Base-by-base conservation (phyloP, 2,888 invertebrate genomes). In the Leucoptera coffeella region DNA sequence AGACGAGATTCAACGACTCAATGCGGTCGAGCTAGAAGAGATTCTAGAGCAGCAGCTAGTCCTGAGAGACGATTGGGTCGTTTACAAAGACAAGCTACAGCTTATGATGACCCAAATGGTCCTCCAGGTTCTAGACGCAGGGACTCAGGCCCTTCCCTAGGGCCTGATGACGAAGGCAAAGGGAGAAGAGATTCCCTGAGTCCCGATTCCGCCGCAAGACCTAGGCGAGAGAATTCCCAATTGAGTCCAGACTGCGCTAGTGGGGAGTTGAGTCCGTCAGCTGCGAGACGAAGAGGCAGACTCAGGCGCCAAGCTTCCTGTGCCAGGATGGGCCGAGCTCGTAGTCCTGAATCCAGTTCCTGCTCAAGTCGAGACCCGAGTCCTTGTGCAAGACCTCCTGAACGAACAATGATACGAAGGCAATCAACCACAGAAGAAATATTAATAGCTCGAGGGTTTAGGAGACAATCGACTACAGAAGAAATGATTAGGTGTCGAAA, bases 341-440 rank as follows among this genome's bases (percentile, higher is more conserved):
- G 81, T 22, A 83, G 82, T 15, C 82, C 82, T 0, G 82, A 82
- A 37, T 81, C 81, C 1, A 82, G 80, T 38, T 83, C 82, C 20
- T 90, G 91, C 51, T 90, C 90, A 4, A 71, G 67, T 33, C 72
- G 91, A 27, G 91, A 91, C 48, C 89, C 87, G 2, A 89, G 89
- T 43, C 92, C 91, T 0, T 83, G 86, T 39, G 75, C 40, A 42
- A 73, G 37, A 43, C 75, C 75, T 22, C 71, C 73, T 4, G 75
- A 81, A 40, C 72, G 84, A 20, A 86, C 88, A 6, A 78, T 85
- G 38, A 86, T 89, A 32, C 72, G 91, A 30, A 73, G 91, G 30
- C 91, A 91, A 60, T 90, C 90, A 14, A 91, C 91, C 9, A 92
- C 91, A 1, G 90, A 91, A 50, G 92, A 92, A 57, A 92, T 92